phyloP scores from a whole-genome alignment of 2,113 vertebrate genomes.

The Rhineura floridana region DNA sequence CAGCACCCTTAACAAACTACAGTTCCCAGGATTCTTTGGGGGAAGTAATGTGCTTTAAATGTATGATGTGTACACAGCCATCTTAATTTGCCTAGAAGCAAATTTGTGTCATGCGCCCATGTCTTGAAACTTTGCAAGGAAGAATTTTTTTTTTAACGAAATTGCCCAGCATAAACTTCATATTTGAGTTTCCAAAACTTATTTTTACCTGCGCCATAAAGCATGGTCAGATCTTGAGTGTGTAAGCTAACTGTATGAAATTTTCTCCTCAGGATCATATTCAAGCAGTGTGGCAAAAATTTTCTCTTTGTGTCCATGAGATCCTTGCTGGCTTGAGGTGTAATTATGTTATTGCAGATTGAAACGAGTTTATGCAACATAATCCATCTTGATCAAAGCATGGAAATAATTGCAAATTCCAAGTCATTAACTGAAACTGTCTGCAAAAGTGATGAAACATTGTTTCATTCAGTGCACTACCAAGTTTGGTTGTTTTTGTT shows the following conservation, averaged over 20 bases:
- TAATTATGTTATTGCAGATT: background rate
- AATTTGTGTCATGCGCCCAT: too few species aligned
- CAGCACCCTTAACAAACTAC: too few species aligned
- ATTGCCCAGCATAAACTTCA: constrained; percentile 40
- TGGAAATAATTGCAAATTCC: constrained; percentile 24
- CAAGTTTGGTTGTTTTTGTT: background rate
- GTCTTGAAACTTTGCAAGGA: background rate
- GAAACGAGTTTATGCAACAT: background rate
- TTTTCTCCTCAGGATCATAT: background rate
- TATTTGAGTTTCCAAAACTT: constrained; percentile 55
- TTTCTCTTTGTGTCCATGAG: background rate
- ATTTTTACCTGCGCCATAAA: constrained; percentile 36
- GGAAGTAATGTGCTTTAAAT: too few species aligned
- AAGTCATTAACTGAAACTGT: constrained; percentile 16
- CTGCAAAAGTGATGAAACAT: constrained; percentile 29
- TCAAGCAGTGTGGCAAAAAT: background rate
- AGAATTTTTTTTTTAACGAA: background rate
- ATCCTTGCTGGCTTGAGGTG: constrained; percentile 7
- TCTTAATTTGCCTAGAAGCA: too few species aligned
- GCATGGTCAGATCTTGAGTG: constrained; percentile 8
- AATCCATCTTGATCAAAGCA: constrained; percentile 38
- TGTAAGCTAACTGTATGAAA: constrained; percentile 43
- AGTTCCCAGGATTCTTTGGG: too few species aligned
- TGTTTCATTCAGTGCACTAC: background rate
- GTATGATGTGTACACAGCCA: too few species aligned